Base-by-base conservation (phyloP, 2,797 vertebrate species). In the Chelidonichthys spinosus region DNA sequence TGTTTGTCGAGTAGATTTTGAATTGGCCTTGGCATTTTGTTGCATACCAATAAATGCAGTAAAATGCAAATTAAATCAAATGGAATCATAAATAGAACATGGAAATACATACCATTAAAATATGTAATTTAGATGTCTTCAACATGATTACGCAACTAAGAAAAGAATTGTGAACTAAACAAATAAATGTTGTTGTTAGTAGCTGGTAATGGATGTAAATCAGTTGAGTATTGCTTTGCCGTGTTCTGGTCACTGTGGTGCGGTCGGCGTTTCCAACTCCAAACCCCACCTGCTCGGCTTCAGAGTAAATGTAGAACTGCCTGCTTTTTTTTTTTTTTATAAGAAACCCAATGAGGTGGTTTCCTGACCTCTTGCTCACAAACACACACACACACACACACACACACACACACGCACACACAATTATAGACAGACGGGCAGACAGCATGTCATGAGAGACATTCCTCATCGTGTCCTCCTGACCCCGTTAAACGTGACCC, bases 341-440 rank as follows among this genome's bases (percentile, higher is more conserved):
- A 69, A 81, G 77, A 83, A 74, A 79, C 70, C 33, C 63, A 56
- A 66, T 83, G 61, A 72, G 74, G 63, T 76, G 86, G 76, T 85
- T 82, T 86, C 80, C 82, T 78, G 85, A 78, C 76, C 71, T 79
- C 73, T 54, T n/a, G 1, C 72, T 40, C 47, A 14, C 47, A 74
- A 9, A 7, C 42, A 63, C 61, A 68, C 39, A 35, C 40, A 73
- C 32, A 15, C 44, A 59, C 49, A 69, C 58, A 46, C 47, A 74
- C 11, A 7, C 42, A 63, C 61, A 68, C 39, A 35, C 40, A 73
- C 32, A 15, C 44, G 55, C 49, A 69, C 58, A 46, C 52, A 39
- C 9, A 61, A 11, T 44, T 4, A 18, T 14, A 52, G 11, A 53
- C 25, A 59, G 13, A 63, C 46, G 9, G 39, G 56, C 49, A 13